Conservation (phyloP, 2,797 vertebrate genomes). For the Xerus rutilus region DNA sequence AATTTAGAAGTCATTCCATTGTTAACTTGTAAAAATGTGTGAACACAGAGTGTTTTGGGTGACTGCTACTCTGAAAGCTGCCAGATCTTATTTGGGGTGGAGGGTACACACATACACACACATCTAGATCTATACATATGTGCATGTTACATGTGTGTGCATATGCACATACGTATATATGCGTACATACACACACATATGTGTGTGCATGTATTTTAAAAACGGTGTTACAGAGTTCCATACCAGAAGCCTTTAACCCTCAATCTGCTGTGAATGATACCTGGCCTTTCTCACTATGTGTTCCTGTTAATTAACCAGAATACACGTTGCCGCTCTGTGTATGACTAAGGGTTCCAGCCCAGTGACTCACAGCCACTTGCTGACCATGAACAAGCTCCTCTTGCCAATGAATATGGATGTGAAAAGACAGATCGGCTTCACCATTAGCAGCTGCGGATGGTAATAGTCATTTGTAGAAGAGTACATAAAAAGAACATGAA, state of each 20-base stretch:
- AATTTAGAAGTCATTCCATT: constrained; percentile 85
- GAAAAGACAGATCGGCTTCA: constrained; percentile 1
- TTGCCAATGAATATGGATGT: constrained; percentile 32
- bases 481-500: constrained; percentile 33
- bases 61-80: constrained; percentile 75
- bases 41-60: constrained; percentile 85
- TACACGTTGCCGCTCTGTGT: constrained; percentile 66
- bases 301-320: constrained; percentile 66
- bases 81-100: constrained; percentile 9
- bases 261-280: constrained; percentile 75
- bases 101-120: background rate
- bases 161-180: background rate
- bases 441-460: constrained; percentile 8
- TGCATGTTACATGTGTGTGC: background rate
- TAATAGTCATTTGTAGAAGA: constrained; percentile 7
- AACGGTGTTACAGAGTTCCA: constrained; percentile 63
- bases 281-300: constrained; percentile 61
- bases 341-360: constrained; percentile 54
- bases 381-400: constrained; percentile 30
- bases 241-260: constrained; percentile 64
- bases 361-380: constrained; percentile 62
- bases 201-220: constrained; percentile 30
- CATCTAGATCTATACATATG: background rate
- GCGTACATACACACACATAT: background rate
- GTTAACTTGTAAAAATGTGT: constrained; percentile 86